Evolutionary conservation across 2,888 invertebrate genomes (phyloP), one percentile per base, ranked within the genome.

Genomic region (Metopia argyrocephala): DNA sequence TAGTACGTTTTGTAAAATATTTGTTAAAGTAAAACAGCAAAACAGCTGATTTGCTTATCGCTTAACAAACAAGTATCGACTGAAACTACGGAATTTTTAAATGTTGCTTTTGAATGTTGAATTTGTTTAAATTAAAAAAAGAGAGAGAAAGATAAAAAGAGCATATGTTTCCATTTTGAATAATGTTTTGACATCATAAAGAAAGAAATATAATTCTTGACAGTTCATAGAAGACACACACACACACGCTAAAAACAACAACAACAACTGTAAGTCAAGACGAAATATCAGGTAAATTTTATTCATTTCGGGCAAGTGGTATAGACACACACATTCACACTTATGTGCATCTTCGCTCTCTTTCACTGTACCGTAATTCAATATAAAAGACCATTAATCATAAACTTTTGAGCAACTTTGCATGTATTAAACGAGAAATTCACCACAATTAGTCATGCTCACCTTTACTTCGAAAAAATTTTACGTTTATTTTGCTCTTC

Each of bases 151-250:
- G 52, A 4, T n/a, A 25, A 15, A n/a, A 25, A 56, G 18, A 54
- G 15, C 21, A 54, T 15, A 54, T 61, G 57, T 73, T 74, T 84
- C 87, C 86, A 87, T 87, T 87, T 88, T 87, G 86, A 84, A 86
- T 82, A 64, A 84, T 83, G 65, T 79, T 80, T 83, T 76, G 79
- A 82, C 83, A 87, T 65, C 6, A 52, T 52, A 21, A 52, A 23
- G 52, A 38, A 20, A 50, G 6, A 25, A 71, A 18, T 5, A 31
- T 48, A 70, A 76, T 79, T 73, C 83, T 79, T 79, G 79, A 68
- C 31, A 54, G 48, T 66, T 62, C 59, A 54, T 61, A 50, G 73
- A 48, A 57, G 27, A 62, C 50, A 50, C 3, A 18, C 5, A 52
- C 21, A 61, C 31, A 31, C n/a, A n/a, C 38, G 15, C 15, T 54